phyloP scores from a whole-genome alignment of 64 coral and sea anemone genomes.

The Pocillopora damicornis region DNA sequence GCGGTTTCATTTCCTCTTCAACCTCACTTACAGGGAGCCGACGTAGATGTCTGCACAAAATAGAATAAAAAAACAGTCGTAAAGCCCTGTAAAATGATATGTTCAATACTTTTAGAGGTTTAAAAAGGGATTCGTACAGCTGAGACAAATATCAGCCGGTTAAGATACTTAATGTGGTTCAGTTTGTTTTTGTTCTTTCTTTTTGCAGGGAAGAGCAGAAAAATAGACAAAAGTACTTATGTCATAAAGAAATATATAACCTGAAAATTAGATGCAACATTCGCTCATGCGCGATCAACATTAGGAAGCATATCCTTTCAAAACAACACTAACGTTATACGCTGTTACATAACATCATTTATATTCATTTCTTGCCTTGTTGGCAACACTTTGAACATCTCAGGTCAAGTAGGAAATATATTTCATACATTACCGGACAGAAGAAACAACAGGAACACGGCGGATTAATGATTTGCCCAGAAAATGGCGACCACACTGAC shows the following conservation, averaged over 20 bases:
- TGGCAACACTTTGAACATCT: not conserved
- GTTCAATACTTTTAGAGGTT: no score
- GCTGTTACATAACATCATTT: slow-evolving; percentile 11
- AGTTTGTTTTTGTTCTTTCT: no score
- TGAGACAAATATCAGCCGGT: no score
- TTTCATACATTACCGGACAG: slow-evolving; percentile 53
- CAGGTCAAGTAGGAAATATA: not conserved
- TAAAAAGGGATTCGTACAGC: no score
- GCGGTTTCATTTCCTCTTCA: slow-evolving; percentile 81
- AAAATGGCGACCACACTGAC: slow-evolving; percentile 77
- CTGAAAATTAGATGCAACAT: no score
- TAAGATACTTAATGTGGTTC: no score
- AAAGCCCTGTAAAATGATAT: not conserved
- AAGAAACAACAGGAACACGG: slow-evolving; percentile 55
- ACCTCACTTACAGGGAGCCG: slow-evolving; percentile 77
- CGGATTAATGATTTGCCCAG: slow-evolving; percentile 39
- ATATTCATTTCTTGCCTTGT: not conserved
- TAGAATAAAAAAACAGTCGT: not conserved
- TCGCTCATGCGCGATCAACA: not conserved
- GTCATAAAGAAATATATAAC: not conserved
- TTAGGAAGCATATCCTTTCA: not conserved
- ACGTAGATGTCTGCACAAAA: slow-evolving; percentile 46
- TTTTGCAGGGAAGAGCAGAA: no score
- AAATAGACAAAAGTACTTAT: no score
- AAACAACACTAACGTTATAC: not conserved